Evolutionary conservation across 2,113 vertebrate genomes (phyloP), one percentile per base, ranked within the genome.

Genomic region (Casuarius casuarius): DNA sequence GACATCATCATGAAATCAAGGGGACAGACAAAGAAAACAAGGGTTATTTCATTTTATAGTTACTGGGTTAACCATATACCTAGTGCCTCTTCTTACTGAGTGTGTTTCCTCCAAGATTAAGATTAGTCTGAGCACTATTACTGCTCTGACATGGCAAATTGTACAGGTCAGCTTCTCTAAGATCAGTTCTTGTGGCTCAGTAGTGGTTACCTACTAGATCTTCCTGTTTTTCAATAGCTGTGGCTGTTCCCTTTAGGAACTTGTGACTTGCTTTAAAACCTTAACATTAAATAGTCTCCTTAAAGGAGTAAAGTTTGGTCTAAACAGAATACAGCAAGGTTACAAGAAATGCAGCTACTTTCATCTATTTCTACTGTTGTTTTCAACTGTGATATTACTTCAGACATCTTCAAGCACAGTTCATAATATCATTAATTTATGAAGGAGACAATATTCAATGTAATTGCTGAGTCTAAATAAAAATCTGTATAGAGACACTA

Each of bases 381-480:
- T 84, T 87, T 86, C 65, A 81, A 10, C 59, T 61, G 9, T 29
- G n/a, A 48, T 38, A 11, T 7, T 44, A 7, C 5, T 49, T 88
- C 62, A 82, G 71, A 66, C 0, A 0, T 29, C 68, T 42, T 49
- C 59, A 89, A 66, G 68, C 33, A 33, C 2, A 31, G 83, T 28
- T 78, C 42, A 44, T 75, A 1, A 12, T 23, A 82, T 61, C 14
- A 40, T 74, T 86, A 31, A 63, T 89, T 93, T 87, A 75, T 61
- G 46, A 82, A 66, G 29, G 22, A 56, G 59, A 22, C 7, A 63
- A 19, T 61, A 38, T 38, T 65, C 67, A 83, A 25, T 11, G 3
- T 56, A 56, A 87, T 85, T 87, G 56, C 42, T 78, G 68, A 84
- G 4, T 65, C 31, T 59, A 78, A 78, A 51, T 56, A 65, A 91